Conservation (phyloP, 2,113 vertebrate genomes). For the Oncorhynchus gorbuscha region DNA sequence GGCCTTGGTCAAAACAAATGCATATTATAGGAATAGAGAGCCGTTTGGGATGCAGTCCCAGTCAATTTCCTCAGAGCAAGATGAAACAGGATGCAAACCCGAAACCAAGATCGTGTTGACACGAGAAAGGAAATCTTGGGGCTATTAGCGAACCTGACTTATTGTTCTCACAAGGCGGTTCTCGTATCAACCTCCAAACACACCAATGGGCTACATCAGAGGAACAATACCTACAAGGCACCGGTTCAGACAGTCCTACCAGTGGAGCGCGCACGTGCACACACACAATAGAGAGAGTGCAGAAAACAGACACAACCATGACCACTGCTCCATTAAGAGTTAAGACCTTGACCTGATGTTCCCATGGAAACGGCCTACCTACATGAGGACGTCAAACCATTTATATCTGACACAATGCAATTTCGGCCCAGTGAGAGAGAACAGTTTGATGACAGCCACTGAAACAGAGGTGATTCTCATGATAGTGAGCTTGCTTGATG, state of each 20-base stretch:
- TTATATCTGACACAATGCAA: too few relatives aligned
- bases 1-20: too few relatives aligned
- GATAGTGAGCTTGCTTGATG: too few relatives aligned
- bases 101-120: background rate
- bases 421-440: too few relatives aligned
- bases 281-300: background rate
- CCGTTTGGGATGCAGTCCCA: background rate
- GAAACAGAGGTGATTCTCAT: too few relatives aligned
- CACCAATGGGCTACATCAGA: background rate
- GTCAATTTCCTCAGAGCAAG: background rate
- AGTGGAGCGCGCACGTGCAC: background rate
- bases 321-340: too few relatives aligned
- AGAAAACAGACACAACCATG: too few relatives aligned
- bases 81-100: constrained; percentile 7
- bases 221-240: background rate
- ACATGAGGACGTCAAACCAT: too few relatives aligned
- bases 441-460: too few relatives aligned
- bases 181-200: background rate
- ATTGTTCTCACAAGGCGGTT: constrained; percentile 1
- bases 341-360: too few relatives aligned
- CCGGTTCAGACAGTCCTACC: background rate
- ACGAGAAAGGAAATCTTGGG: background rate
- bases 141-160: background rate
- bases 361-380: too few relatives aligned
- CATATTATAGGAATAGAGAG: too few relatives aligned